Conservation (phyloP, 1,140 invertebrate genomes). For the Pseudomyrmex concolor region DNA sequence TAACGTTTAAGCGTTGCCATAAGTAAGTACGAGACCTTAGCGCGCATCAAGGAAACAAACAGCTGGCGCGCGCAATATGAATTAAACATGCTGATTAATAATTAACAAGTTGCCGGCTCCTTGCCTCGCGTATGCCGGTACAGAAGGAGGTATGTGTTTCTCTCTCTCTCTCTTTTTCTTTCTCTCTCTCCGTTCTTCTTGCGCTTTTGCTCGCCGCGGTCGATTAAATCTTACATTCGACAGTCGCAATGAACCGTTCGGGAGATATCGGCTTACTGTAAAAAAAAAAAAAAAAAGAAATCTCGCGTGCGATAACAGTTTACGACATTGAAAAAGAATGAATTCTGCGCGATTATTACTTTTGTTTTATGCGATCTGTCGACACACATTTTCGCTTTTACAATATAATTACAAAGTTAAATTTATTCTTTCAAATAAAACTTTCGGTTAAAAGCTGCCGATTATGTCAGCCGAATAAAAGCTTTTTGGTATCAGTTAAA, state of each 20-base stretch:
- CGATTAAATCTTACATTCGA: constrained; percentile 66
- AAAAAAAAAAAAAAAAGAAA: neutral
- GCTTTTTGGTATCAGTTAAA: constrained; percentile 3
- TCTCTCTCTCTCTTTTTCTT: constrained; percentile 43
- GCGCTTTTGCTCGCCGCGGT: constrained; percentile 20
- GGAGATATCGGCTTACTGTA: constrained; percentile 3
- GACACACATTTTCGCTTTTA: neutral
- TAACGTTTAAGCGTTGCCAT: constrained; percentile 75
- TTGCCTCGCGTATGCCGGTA: constrained; percentile 66
- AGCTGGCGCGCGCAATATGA: constrained; percentile 82
- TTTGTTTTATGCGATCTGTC: neutral
- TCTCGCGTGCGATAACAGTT: neutral
- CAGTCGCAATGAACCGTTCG: constrained; percentile 37
- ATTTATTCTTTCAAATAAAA: neutral
- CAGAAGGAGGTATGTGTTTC: constrained; percentile 29
- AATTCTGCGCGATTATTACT: neutral
- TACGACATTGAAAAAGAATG: too few relatives aligned
- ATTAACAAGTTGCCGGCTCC: constrained; percentile 81
- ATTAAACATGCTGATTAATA: constrained; percentile 85
- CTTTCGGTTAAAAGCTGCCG: neutral
- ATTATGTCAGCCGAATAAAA: constrained; percentile 22
- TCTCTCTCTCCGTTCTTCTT: constrained; percentile 37
- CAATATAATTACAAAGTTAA: too few relatives aligned
- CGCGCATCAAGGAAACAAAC: constrained; percentile 83
- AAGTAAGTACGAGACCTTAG: constrained; percentile 78